Conservation (phyloP, 1,140 invertebrate species). For the Cydia amplana region DNA sequence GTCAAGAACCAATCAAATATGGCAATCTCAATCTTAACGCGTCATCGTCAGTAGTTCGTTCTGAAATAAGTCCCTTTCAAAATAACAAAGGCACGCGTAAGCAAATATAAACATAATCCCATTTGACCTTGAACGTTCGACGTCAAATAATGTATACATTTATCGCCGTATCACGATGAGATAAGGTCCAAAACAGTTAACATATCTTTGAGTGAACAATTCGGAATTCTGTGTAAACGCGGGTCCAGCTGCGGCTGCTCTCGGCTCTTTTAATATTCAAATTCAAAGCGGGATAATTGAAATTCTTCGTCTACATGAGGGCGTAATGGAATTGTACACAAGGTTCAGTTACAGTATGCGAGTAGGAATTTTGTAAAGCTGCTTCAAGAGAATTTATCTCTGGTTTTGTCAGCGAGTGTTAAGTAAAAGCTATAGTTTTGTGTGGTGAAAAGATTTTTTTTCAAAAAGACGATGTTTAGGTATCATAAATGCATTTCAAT, state of each 20-base stretch:
- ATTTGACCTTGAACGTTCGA: background rate
- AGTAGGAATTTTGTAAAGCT: constrained; percentile 1
- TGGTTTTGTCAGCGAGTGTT: background rate
- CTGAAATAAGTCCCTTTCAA: background rate
- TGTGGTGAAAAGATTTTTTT: no score
- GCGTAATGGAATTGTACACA: constrained; percentile 26
- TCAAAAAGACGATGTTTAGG: no score
- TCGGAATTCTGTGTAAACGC: background rate
- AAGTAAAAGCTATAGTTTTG: no score
- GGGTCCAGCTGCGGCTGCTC: constrained; percentile 9
- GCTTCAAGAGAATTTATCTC: background rate
- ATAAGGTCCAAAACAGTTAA: background rate
- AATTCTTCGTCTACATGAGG: constrained; percentile 26
- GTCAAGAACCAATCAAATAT: background rate
- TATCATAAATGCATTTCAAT: no score
- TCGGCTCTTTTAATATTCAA: constrained; percentile 28
- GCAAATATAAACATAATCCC: background rate
- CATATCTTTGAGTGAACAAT: constrained; percentile 10
- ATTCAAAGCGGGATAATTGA: constrained; percentile 28
- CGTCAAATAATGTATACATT: background rate
- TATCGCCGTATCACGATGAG: background rate
- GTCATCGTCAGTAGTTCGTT: background rate
- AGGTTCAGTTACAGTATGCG: background rate
- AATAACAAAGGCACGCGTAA: background rate
- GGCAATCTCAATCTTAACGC: background rate